Evolutionary conservation across 2,888 invertebrate species (phyloP), one percentile per base, ranked within the genome.

Genomic region (Anagyrus pseudococci): DNA sequence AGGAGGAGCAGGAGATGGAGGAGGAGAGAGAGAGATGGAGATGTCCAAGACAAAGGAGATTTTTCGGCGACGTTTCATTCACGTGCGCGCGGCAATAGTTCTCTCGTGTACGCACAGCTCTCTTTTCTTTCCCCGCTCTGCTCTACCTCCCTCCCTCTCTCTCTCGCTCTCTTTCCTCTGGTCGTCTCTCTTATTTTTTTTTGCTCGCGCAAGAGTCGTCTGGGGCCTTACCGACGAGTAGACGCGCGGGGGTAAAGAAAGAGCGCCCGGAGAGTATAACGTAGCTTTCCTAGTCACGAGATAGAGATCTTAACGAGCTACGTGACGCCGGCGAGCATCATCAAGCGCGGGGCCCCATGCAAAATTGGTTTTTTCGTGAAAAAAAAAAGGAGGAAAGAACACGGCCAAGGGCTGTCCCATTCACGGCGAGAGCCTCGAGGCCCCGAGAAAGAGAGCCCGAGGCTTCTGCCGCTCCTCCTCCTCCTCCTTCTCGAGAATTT

Each of bases 41-140:
- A 33, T 26, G 37, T 22, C 17, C 33, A 56, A 57, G 50, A 64
- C 59, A 64, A 64, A 64, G 48, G 64, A 56, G 56, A 52, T 56
- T 59, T 64, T 59, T 64, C 59, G 64, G 53, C 64, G 60, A 58
- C 58, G 58, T 65, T 61, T 65, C 65, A 65, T 65, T 65, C 65
- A 65, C 13, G 23, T 13, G n/a, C 15, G 4, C 48, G 22, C 47
- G 19, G 10, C 19, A 44, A n/a, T n/a, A n/a, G n/a, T n/a, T n/a
- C n/a, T n/a, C n/a, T n/a, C n/a, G n/a, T n/a, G n/a, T n/a, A n/a
- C 54, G 33, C 49, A 49, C 33, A n/a, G 22, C 37, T 17, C 22
- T 44, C 52, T 40, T 52, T 50, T 25, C 17, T 49, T 26, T 29
- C 40, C 10, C 47, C 29, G 29, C 6, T 29, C 29, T 29, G 6